Evolutionary conservation across 2,113 vertebrate species (phyloP).

Genomic region (Myiopsitta monachus): DNA sequence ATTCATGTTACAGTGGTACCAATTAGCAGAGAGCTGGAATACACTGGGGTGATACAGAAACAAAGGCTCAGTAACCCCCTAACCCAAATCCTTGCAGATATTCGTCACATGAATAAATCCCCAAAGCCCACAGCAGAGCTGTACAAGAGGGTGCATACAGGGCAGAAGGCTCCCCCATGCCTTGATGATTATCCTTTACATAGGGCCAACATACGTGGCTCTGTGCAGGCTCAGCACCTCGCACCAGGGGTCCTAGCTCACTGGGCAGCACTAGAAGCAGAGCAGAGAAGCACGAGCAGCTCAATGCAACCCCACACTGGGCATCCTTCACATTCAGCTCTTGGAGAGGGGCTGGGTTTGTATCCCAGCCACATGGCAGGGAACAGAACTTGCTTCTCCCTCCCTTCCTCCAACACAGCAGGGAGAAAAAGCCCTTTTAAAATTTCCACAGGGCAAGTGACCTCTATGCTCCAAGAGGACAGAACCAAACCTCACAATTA

Average conservation of each 20-base stretch:
- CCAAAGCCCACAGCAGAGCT: not conserved
- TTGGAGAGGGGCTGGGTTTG: not conserved
- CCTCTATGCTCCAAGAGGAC: not conserved
- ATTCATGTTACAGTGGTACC: not conserved
- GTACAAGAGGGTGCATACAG: not conserved
- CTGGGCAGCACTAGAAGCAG: not conserved
- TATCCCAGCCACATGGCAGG: rapidly evolving
- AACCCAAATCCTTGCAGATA: not conserved
- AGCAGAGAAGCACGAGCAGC: not conserved
- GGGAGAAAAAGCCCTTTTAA: not conserved
- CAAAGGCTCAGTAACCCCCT: not conserved
- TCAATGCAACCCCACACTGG: not conserved
- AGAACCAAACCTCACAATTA: not conserved
- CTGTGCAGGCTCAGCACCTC: not conserved
- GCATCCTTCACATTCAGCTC: rapidly evolving
- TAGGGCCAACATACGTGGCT: rapidly evolving
- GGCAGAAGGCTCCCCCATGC: not conserved
- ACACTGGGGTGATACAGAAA: not conserved
- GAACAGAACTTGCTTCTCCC: not conserved
- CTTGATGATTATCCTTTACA: not conserved
- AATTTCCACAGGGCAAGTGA: not conserved
- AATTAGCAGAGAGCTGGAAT: not conserved
- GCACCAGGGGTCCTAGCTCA: rapidly evolving
- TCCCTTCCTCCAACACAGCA: not conserved
- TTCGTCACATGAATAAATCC: not conserved